phyloP scores from a whole-genome alignment of 2,888 invertebrate species.

The Monopis laevigella region DNA sequence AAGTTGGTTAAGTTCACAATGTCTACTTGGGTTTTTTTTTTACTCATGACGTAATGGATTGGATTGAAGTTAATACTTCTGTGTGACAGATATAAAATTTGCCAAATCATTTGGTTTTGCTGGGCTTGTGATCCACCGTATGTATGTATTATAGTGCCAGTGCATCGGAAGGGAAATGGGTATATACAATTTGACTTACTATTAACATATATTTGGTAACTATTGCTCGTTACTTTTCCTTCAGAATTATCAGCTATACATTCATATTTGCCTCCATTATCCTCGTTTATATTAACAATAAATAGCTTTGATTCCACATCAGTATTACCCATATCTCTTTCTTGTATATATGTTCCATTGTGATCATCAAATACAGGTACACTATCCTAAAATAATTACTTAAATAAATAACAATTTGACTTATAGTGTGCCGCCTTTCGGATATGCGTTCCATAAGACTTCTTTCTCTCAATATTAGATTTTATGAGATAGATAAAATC shows the following conservation, averaged over 20 bases:
- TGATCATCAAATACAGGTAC: slow-evolving; percentile 20
- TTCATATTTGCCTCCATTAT: slow-evolving; percentile 16
- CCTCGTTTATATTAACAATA: slow-evolving; percentile 27
- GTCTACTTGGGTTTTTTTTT: too few relatives aligned
- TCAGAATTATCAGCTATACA: slow-evolving; percentile 14
- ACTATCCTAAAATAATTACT: slow-evolving; percentile 24
- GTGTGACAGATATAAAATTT: too few relatives aligned
- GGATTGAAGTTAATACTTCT: too few relatives aligned
- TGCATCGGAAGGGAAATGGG: too few relatives aligned
- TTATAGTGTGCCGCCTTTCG: not conserved
- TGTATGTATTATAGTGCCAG: too few relatives aligned
- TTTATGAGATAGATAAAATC: too few relatives aligned
- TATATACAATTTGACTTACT: not conserved
- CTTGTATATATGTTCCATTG: slow-evolving; percentile 22
- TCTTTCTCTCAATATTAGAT: too few relatives aligned
- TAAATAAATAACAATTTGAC: not conserved
- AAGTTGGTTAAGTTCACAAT: too few relatives aligned
- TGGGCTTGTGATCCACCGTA: too few relatives aligned
- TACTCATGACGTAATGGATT: too few relatives aligned
- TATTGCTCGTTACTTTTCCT: not conserved
- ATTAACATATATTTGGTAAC: not conserved
- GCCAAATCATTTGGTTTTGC: too few relatives aligned
- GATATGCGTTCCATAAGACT: not conserved
- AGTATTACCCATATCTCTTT: slow-evolving; percentile 25
- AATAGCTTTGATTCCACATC: slow-evolving; percentile 35